Conservation (phyloP, 2,888 invertebrate genomes). For the Drosophila mimetica region DNA sequence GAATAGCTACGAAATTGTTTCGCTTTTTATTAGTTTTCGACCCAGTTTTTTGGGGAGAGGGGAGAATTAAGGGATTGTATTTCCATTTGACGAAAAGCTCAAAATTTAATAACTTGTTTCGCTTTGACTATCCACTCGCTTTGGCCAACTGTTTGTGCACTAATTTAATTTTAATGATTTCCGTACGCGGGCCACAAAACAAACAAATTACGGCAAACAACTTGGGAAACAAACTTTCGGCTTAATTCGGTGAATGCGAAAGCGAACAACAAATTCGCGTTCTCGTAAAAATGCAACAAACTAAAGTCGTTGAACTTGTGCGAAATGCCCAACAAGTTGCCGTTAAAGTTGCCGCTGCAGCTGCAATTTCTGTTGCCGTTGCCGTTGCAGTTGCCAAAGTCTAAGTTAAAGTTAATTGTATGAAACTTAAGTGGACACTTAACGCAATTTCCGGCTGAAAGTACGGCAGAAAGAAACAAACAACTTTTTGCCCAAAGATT, state of each 20-base stretch:
- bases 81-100: constrained; percentile 22
- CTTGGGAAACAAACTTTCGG: constrained; percentile 30
- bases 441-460: constrained; percentile 63
- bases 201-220: constrained; percentile 40
- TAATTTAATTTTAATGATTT: constrained; percentile 53
- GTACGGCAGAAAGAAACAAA: constrained; percentile 44
- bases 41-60: too few species aligned
- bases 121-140: constrained; percentile 35
- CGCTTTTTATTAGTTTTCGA: constrained; percentile 58
- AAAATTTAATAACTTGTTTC: constrained; percentile 39
- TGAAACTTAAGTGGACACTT: constrained; percentile 69
- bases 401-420: constrained; percentile 69
- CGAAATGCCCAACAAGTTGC: constrained; percentile 38
- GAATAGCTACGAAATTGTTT: constrained; percentile 62
- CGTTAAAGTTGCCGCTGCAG: constrained; percentile 22
- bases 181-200: constrained; percentile 19
- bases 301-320: constrained; percentile 55
- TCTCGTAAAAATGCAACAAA: constrained; percentile 38
- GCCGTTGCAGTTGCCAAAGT: constrained; percentile 52
- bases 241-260: constrained; percentile 42
- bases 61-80: constrained; percentile 34
- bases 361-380: constrained; percentile 22
- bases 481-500: constrained; percentile 48
- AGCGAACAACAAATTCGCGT: constrained; percentile 11
- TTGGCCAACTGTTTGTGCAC: constrained; percentile 38